Base-by-base conservation (phyloP, 2,888 invertebrate species). In the Eupithecia centaureata region DNA sequence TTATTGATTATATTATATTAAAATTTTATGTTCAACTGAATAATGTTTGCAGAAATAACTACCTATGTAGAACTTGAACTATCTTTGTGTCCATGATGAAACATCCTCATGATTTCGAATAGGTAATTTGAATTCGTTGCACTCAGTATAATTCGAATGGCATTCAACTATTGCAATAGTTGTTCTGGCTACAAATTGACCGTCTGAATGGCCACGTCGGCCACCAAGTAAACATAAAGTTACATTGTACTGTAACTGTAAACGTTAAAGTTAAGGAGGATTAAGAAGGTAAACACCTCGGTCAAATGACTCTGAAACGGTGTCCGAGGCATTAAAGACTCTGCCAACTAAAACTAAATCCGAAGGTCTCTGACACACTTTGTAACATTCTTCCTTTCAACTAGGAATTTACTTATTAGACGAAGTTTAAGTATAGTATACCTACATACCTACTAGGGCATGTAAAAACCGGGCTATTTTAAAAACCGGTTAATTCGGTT, bases 251-350 rank as follows among this genome's bases (percentile, higher is more conserved):
- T 30, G 27, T 42, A 42, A 42, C 15, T n/a, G n/a, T 30, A 54
- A 28, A 25, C 52, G 52, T 54, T 54, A 27, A 56, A 60, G n/a
- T 28, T 28, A 4, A 27, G 27, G 27, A 54, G 52, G 59, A 60
- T 27, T 60, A 30, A 60, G 30, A 18, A 18, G 18, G 54, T n/a
- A 10, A 52, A 52, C 25, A 52, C 13, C 25, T 27, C 8, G 51
- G 25, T 52, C 51, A 27, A 52, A 52, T 52, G 32, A 2, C 32
- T 57, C 12, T 22, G 30, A 57, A 28, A 28, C 28, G 54, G 4
- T n/a, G n/a, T 56, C 56, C n/a, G 57, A 33, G 54, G 18, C 57
- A 56, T 30, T 56, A 28, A 54, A 51, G n/a, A 1, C 1, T 18
- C n/a, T 30, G 2, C 30, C 30, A 10, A 27, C 28, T 56, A 28